Percentiles rank a stretch among this genome's conserved stretches.
These are phyloP conservation scores for Percina caprodes DNA, from an alignment of 2,113 vertebrate species.

Conservation along the genomic window DNA sequence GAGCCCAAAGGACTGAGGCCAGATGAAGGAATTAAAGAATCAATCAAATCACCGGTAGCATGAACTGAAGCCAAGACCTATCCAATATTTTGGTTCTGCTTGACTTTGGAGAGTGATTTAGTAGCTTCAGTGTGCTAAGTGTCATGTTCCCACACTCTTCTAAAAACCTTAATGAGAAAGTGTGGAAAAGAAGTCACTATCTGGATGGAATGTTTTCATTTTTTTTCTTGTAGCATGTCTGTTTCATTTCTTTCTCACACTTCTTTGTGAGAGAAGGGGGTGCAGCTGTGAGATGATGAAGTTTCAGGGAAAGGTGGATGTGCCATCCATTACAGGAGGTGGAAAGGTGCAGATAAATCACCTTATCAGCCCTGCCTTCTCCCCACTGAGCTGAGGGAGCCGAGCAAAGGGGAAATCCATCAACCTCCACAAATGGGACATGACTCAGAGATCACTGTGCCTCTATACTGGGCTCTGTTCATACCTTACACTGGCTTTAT, in stretches of 20 bases:
- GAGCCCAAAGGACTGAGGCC: constrained; percentile 58
- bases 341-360: constrained; percentile 86
- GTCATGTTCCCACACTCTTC: constrained; percentile 59
- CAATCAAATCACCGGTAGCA: constrained; percentile 64
- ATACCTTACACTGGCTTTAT: constrained; percentile 69
- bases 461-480: constrained; percentile 66
- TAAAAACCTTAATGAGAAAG: constrained; percentile 64
- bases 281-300: constrained; percentile 81
- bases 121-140: constrained; percentile 60
- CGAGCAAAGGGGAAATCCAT: constrained; percentile 84
- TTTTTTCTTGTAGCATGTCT: constrained; percentile 48
- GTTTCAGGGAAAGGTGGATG: constrained; percentile 83
- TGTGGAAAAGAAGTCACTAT: constrained; percentile 54
- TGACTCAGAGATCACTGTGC: constrained; percentile 79
- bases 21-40: constrained; percentile 69
- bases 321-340: constrained; percentile 85
- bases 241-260: constrained; percentile 67
- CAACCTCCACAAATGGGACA: constrained; percentile 81
- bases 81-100: constrained; percentile 64
- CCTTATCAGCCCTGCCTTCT: constrained; percentile 84
- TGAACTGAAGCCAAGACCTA: constrained; percentile 49
- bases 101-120: constrained; percentile 65
- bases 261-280: constrained; percentile 47
- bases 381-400: constrained; percentile 83
- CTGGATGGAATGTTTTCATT: constrained; percentile 61